These are phyloP conservation scores for Myodes glareolus DNA, from an alignment of 2,113 vertebrate species.

Conservation along the genomic window DNA sequence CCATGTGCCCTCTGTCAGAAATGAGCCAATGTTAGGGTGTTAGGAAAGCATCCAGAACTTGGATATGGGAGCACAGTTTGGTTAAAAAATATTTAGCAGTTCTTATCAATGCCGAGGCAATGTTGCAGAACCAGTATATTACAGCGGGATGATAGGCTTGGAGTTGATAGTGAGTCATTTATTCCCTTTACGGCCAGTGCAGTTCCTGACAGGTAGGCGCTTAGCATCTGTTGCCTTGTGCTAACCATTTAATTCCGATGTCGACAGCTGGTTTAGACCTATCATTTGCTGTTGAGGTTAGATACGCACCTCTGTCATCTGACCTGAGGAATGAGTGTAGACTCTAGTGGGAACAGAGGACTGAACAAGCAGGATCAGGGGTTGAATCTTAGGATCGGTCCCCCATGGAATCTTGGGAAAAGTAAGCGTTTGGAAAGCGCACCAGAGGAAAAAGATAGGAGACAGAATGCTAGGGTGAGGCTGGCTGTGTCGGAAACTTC, in stretches of 20 bases:
- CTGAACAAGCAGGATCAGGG: background rate
- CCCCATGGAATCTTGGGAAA: background rate
- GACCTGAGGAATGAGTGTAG: background rate
- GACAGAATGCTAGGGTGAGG: background rate
- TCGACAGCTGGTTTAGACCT: background rate
- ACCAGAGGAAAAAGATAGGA: background rate
- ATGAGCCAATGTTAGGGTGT: background rate
- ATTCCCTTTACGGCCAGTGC: background rate
- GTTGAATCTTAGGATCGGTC: background rate
- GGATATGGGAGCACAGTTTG: background rate
- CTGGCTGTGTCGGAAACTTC: background rate
- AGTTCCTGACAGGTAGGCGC: background rate
- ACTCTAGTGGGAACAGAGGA: background rate
- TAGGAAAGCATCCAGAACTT: background rate
- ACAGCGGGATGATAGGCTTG: background rate
- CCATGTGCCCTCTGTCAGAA: background rate
- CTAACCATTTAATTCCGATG: background rate
- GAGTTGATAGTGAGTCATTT: background rate
- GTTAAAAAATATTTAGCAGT: background rate
- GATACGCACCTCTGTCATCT: fast-evolving
- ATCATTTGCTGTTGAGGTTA: background rate
- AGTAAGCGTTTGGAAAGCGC: background rate
- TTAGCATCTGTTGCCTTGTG: background rate
- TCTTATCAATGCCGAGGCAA: background rate
- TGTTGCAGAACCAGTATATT: background rate